Evolutionary conservation across 2,113 vertebrate genomes (phyloP).

Genomic region (Phaetusa simplex): DNA sequence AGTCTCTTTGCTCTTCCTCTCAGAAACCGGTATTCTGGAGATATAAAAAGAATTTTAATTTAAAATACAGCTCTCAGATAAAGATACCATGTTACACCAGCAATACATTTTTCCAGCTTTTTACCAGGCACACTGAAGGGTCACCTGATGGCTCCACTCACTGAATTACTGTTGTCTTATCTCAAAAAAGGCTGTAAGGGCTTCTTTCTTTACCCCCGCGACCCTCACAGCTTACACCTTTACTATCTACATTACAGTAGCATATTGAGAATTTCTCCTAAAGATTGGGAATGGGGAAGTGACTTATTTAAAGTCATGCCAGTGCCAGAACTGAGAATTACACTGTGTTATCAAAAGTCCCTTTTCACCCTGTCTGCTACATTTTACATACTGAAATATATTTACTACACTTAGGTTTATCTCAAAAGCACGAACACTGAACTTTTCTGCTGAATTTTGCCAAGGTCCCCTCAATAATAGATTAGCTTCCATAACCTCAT

Average conservation of each 20-base stretch:
- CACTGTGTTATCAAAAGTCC: not conserved
- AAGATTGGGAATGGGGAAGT: not conserved
- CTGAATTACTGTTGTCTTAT: not conserved
- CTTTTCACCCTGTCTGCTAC: not conserved
- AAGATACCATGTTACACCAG: not conserved
- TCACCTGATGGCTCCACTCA: not conserved
- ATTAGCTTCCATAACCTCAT: not conserved
- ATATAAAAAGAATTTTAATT: not conserved
- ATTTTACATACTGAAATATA: not conserved
- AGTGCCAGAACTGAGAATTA: not conserved
- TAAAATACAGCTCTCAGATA: not conserved
- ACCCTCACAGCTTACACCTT: not conserved
- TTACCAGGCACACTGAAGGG: not conserved
- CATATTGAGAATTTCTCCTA: not conserved
- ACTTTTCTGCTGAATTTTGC: not conserved
- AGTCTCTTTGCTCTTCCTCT: not conserved
- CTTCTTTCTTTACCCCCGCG: not conserved
- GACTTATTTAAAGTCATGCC: not conserved
- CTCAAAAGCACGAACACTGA: not conserved
- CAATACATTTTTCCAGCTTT: not conserved
- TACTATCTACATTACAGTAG: not conserved
- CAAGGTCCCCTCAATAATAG: not conserved
- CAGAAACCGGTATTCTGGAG: constrained; percentile 6
- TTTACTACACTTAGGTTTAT: not conserved
- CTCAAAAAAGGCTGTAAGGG: not conserved